A percentile compares a stretch with the other conserved stretches of the same genome.
These are phyloP conservation scores for Panzeria rudis DNA, from an alignment of 2,888 invertebrate genomes.

Conservation along the genomic window DNA sequence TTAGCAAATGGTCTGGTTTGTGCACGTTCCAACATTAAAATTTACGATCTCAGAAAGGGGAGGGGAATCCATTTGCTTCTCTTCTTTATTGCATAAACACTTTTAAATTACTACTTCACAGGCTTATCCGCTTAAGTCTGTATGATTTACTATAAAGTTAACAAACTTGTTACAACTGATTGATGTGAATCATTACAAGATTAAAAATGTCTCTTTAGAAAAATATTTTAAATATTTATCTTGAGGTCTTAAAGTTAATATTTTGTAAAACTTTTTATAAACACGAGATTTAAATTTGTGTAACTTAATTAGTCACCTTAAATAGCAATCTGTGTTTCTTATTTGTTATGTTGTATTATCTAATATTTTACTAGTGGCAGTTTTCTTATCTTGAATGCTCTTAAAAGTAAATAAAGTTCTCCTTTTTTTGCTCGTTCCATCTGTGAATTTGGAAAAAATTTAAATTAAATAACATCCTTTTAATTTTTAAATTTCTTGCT, in stretches of 20 bases:
- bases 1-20: not conserved
- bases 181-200: not conserved
- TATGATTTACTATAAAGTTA: not conserved
- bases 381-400: conserved; percentile 22
- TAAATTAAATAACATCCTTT: conserved; percentile 37
- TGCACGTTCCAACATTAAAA: not conserved
- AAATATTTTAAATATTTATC: not conserved
- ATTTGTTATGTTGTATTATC: not conserved
- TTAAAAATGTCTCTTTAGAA: not conserved
- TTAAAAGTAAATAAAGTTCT: conserved; percentile 12
- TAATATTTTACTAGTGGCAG: not conserved
- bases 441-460: not conserved
- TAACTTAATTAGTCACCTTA: not conserved
- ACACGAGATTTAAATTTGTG: not conserved
- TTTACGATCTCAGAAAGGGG: not conserved
- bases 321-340: not conserved
- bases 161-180: not conserved
- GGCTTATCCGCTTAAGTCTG: not conserved
- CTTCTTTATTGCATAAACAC: conserved; percentile 14
- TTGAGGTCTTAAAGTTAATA: not conserved
- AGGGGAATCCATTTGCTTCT: not conserved
- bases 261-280: not conserved
- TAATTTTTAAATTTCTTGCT: conserved; percentile 17
- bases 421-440: not conserved
- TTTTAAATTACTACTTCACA: not conserved